phyloP scores from a whole-genome alignment of 2,797 vertebrate species.

The Leucoraja ocellata region DNA sequence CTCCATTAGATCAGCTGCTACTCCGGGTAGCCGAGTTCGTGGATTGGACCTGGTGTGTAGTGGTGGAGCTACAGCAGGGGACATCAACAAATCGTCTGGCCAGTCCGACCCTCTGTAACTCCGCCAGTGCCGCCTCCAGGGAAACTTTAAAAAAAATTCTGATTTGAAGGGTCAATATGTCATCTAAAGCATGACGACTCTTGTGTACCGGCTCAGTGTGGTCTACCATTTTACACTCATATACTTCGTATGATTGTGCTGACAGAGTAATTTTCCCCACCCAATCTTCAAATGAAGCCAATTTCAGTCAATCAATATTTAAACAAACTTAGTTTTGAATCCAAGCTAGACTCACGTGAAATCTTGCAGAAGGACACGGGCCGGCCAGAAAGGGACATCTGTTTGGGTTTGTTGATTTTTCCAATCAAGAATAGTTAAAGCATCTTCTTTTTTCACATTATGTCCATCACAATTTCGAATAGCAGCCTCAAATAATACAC shows the following conservation, averaged over 20 bases:
- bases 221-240: too few relatives aligned
- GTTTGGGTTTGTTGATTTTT: slow-evolving; percentile 69
- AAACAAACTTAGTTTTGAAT: not conserved
- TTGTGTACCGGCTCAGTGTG: too few relatives aligned
- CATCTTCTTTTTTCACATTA: slow-evolving; percentile 72
- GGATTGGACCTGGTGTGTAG: too few relatives aligned
- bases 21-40: too few relatives aligned
- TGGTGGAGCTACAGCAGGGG: too few relatives aligned
- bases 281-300: not conserved
- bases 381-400: slow-evolving; percentile 87
- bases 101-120: too few relatives aligned
- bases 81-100: too few relatives aligned
- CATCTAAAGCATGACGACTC: too few relatives aligned
- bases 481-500: slow-evolving; percentile 82
- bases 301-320: not conserved
- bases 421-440: slow-evolving; percentile 83
- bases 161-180: too few relatives aligned
- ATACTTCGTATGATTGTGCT: not conserved
- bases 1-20: too few relatives aligned
- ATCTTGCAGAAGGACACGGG: slow-evolving; percentile 90
- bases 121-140: too few relatives aligned
- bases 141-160: too few relatives aligned
- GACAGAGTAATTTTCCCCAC: not conserved
- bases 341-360: slow-evolving; percentile 77
- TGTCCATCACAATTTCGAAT: slow-evolving; percentile 86